Base-by-base conservation (phyloP, 2,888 invertebrate genomes). In the Drosophila kuntzei region DNA sequence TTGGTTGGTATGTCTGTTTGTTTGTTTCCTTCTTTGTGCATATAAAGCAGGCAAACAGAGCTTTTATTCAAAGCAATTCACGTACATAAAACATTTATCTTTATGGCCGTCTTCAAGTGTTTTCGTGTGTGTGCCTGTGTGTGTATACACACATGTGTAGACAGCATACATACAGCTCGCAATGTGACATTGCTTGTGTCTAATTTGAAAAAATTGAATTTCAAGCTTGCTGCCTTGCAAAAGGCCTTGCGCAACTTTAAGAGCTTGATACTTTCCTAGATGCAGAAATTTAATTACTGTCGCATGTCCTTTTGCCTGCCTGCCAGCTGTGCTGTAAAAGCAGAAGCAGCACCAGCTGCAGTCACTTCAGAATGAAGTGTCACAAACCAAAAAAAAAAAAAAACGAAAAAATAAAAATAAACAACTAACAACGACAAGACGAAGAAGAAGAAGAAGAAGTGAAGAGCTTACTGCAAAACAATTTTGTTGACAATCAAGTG, bases 21-120 rank as follows among this genome's bases (percentile, higher is more conserved):
- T 32, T 14, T 50, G 46, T 63, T 59, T 57, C 46, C 59, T 62
- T 62, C 36, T 71, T 63, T 77, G 62, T 66, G 71, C 76, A 71
- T 76, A 80, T 79, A 76, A 88, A 82, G 64, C 87, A 76, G 75
- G 66, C 78, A 89, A 82, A 89, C 83, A 79, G 76, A 71, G 80
- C 86, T 77, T 86, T 89, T 87, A 89, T 87, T 89, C 86, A 85
- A 82, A 85, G 72, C 86, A 89, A 89, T 87, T 80, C 87, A 87
- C 87, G 89, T 87, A 82, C 79, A 87, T 89, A 87, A 89, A 87
- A 82, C 88, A 87, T 89, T 87, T 87, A 89, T 89, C 88, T 85
- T 87, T 86, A 87, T 83, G 83, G 72, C 78, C 80, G 80, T 79
- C 85, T 87, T 89, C 74, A 84, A 88, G 84, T 87, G 76, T 69